These are phyloP conservation scores for Neoitamus cyanurus DNA, from an alignment of 2,888 invertebrate genomes.

Conservation along the genomic window DNA sequence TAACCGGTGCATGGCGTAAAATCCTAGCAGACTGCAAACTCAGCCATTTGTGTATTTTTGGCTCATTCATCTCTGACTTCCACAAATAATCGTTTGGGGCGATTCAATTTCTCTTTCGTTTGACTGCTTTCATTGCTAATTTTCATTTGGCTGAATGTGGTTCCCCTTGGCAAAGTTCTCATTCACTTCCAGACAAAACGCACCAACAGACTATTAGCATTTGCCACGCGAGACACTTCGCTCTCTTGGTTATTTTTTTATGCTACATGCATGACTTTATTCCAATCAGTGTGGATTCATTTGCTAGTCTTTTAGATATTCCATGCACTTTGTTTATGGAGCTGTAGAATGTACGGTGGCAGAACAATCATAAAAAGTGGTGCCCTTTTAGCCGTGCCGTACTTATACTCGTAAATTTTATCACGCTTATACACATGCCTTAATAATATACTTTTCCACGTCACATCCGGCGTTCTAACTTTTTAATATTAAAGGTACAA, in stretches of 20 bases:
- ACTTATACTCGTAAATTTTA: too few relatives aligned
- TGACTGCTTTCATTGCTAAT: constrained; percentile 15
- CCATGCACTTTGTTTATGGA: background rate
- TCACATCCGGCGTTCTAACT: background rate
- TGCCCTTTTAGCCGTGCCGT: background rate
- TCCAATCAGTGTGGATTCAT: background rate
- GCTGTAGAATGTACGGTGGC: background rate
- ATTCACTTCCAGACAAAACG: background rate
- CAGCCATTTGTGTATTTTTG: constrained; percentile 22
- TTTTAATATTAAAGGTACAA: background rate
- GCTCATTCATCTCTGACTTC: constrained; percentile 38
- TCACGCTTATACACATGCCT: background rate
- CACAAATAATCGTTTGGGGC: constrained; percentile 23
- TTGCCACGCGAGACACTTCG: background rate
- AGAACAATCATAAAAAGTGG: background rate
- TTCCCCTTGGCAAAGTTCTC: constrained; percentile 11
- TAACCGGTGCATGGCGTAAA: background rate
- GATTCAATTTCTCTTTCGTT: constrained; percentile 36
- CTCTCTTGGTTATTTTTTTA: background rate
- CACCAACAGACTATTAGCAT: background rate
- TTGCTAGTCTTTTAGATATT: background rate
- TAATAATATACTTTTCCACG: background rate
- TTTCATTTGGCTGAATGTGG: constrained; percentile 6
- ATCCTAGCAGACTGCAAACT: background rate
- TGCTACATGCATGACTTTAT: background rate